Evolutionary conservation across 2,113 vertebrate genomes (phyloP).

Genomic region (Colius striatus): DNA sequence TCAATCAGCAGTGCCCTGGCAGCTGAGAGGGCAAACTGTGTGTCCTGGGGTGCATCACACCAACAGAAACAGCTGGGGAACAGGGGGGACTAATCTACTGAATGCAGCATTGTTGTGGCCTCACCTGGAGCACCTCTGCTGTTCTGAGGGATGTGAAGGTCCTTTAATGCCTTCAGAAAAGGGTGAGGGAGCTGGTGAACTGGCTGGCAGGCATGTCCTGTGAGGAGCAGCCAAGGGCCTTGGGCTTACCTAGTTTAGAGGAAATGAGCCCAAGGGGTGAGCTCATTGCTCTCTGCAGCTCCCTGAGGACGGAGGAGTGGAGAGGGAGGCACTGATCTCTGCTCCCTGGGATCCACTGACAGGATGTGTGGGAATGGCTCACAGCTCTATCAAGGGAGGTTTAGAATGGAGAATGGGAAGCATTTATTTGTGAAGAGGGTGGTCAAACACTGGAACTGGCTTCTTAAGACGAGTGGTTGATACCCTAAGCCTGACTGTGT

Average conservation of each 20-base stretch:
- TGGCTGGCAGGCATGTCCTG: not conserved
- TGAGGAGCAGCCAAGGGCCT: accelerated
- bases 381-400: accelerated
- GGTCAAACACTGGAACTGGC: not conserved
- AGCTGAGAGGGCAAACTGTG: no score
- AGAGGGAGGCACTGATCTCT: no score
- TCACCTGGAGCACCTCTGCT: no score
- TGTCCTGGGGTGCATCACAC: not conserved
- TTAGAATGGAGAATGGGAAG: accelerated
- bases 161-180: not conserved
- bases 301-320: no score
- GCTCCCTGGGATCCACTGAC: accelerated
- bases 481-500: no score
- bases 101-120: no score
- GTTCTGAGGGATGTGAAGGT: not conserved
- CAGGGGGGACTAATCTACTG: accelerated
- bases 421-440: not conserved
- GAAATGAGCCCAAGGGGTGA: not conserved
- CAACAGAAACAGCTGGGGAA: accelerated
- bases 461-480: accelerated
- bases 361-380: not conserved
- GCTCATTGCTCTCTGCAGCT: no score
- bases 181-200: not conserved
- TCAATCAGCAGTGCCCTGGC: no score
- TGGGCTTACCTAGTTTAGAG: not conserved